Conservation (phyloP, 2,113 vertebrate species). For the Crotophaga sulcirostris region DNA sequence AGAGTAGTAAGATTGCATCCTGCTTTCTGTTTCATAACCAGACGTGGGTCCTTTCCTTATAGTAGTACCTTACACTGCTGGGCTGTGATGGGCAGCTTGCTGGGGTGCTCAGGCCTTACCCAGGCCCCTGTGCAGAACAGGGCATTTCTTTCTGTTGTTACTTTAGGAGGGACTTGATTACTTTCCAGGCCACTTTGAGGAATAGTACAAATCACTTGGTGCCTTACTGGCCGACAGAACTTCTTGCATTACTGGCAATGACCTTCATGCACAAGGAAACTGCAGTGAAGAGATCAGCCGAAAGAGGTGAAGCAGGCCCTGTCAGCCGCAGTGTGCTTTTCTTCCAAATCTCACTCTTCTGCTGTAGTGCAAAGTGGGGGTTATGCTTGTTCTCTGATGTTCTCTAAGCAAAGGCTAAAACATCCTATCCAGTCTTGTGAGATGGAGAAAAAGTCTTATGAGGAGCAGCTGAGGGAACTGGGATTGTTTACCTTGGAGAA, state of each 20-base stretch:
- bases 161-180: neutral
- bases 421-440: neutral
- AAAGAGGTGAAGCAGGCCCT: neutral
- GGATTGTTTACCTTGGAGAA: too few species aligned
- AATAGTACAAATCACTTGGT: neutral
- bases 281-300: neutral
- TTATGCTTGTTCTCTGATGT: neutral
- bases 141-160: neutral
- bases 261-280: neutral
- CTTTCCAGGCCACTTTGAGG: neutral
- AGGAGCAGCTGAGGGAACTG: too few species aligned
- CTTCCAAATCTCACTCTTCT: neutral
- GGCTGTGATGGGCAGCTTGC: too few species aligned
- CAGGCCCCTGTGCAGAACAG: neutral
- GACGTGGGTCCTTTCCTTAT: neutral
- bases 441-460: too few species aligned
- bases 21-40: accelerated
- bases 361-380: accelerated
- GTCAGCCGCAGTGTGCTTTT: neutral
- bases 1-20: too few species aligned
- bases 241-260: neutral
- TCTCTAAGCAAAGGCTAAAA: neutral
- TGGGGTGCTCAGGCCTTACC: neutral
- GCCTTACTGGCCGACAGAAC: neutral
- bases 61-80: neutral